Evolutionary conservation across 92 coral and sea anemone genomes (phyloP), one percentile per base, ranked within the genome.

Genomic region (Ricordea florida): DNA sequence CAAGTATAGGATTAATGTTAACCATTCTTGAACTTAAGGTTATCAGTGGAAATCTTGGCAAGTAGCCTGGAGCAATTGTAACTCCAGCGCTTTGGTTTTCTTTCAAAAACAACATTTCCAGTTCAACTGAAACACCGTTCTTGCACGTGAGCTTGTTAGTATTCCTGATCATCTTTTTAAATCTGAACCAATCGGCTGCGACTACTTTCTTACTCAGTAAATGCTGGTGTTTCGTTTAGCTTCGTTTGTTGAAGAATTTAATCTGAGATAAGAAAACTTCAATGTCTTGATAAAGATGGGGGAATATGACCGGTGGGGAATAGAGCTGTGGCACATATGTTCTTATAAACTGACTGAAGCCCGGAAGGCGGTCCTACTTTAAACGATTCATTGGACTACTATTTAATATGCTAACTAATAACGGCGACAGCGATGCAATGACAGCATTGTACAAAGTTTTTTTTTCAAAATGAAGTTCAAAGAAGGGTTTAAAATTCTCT

Each of bases 21-120:
- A 63, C 32, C 41, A 81, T 81, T 80, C 86, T 81, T 68, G 79
- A 62, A 60, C 74, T 35, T 5, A n/a, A 72, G 87, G 87, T 81
- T 81, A 81, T 81, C 87, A 24, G 36, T 15, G 9, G 20, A 31
- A 60, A 36, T 69, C 76, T 69, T 69, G 51, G 51, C 64, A 23
- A 38, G 36, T 18, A 27, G 76, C 52, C 76, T 43, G 61, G 5
- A 53, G 3, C 30, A 26, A 18, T 25, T 37, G 16, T 33, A 53
- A 53, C 37, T 53, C 30, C 16, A 24, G 2, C 2, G 3, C 31
- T 11, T 53, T 28, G 13, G n/a, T 53, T 11, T 10, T 4, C 61
- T 3, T 26, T 24, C 17, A 27, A 28, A 48, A 11, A n/a, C n/a
- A n/a, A n/a, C n/a, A n/a, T n/a, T n/a, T n/a, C n/a, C n/a, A n/a